Evolutionary conservation across 2,888 invertebrate species (phyloP), one percentile per base, ranked within the genome.

Genomic region (Acleris cristana): DNA sequence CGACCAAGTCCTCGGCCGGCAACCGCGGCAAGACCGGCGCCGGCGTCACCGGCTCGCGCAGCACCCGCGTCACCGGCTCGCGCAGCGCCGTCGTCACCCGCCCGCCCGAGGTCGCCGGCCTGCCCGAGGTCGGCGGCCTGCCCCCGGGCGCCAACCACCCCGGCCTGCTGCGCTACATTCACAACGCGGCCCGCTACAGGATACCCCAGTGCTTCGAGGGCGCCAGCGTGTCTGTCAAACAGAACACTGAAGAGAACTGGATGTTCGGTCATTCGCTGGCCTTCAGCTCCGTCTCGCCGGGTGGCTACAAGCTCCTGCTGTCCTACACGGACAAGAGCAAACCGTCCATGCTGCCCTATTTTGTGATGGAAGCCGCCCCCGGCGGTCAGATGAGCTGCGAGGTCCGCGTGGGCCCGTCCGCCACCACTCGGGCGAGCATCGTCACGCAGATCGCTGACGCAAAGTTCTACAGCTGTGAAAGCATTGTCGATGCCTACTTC

Each of bases 171-270:
- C 83, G 92, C 2, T 83, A 91, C 72, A 87, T 92, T 68, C 92
- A 92, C 70, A 90, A 89, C 71, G 87, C 89, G 3, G 88, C 92
- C 0, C 84, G 91, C 23, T 86, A 87, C 71, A 79, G 91, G 69
- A 71, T 87, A 70, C 93, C 87, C 44, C 94, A 92, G 74, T 93
- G 93, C 72, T 93, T 93, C 68, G 92, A 93, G 76, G 93, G 93
- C 26, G 92, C 84, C 18, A 79, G 77, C 70, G 79, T 92, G 18
- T 88, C 89, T 16, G 80, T 92, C 5, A 90, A 90, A 71, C 91
- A 92, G 70, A 81, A 77, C 66, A 74, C 86, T 0, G 76, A 64
- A 5, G 81, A 73, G 65, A 90, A 90, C 73, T 90, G 92, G 89
- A 77, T 90, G 21, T 70, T 91, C 51, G 92, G 92, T 0, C 92